These are phyloP conservation scores for Plumapathes pennacea DNA, from an alignment of 92 coral and sea anemone genomes.

Conservation along the genomic window DNA sequence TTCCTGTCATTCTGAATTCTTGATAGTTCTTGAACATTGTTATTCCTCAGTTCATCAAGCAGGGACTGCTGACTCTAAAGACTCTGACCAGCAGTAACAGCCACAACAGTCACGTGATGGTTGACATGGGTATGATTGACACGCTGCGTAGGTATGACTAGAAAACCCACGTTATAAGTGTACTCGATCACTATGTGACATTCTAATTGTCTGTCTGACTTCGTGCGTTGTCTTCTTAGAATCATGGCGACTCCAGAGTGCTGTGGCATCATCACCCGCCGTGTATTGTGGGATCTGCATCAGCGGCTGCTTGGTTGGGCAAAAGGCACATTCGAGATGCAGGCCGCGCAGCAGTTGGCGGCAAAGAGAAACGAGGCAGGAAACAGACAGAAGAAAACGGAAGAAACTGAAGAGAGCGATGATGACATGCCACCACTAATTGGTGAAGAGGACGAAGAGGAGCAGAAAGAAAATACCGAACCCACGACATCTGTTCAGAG, in stretches of 20 bases:
- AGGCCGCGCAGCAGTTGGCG: no score
- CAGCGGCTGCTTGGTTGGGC: conserved; percentile 87
- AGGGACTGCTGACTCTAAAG: conserved; percentile 55
- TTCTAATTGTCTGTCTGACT: no score
- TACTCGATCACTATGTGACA: background rate
- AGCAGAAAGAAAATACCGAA: no score
- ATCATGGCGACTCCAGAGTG: conserved; percentile 15
- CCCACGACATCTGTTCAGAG: no score
- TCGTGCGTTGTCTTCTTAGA: conserved; percentile 4
- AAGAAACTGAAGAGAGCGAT: background rate
- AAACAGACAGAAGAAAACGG: background rate
- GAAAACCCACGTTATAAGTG: no score
- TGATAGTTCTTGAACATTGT: background rate
- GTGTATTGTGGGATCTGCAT: conserved; percentile 74
- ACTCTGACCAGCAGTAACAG: conserved; percentile 76
- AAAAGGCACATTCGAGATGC: conserved; percentile 36
- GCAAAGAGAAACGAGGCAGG: no score
- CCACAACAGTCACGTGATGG: conserved; percentile 77
- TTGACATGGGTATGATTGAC: conserved; percentile 71
- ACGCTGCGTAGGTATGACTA: conserved; percentile 77
- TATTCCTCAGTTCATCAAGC: conserved; percentile 18
- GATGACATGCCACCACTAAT: conserved; percentile 60
- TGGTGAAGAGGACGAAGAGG: conserved; percentile 43
- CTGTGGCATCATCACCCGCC: conserved; percentile 62
- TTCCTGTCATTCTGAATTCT: background rate